Conservation (phyloP, 2,113 vertebrate genomes). For the Podocnemis expansa region DNA sequence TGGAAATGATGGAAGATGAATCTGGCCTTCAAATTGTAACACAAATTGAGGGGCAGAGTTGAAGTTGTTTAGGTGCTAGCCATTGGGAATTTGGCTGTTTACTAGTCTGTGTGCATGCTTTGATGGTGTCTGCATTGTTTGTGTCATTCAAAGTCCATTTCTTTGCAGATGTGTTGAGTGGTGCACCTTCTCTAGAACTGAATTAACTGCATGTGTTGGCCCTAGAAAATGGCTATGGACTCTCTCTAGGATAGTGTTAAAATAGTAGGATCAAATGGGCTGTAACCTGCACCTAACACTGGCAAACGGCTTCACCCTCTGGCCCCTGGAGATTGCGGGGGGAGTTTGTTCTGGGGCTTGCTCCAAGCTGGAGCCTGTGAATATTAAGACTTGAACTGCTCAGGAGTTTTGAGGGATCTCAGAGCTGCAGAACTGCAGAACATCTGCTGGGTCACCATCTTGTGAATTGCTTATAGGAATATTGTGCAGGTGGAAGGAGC, state of each 20-base stretch:
- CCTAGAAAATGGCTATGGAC: not conserved
- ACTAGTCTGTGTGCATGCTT: not conserved
- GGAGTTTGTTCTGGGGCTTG: not conserved
- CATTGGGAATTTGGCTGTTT: not conserved
- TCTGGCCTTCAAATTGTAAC: not conserved
- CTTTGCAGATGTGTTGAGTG: not conserved
- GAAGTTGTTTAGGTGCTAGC: not conserved
- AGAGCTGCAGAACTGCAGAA: no score
- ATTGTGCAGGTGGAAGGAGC: no score
- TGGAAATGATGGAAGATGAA: not conserved
- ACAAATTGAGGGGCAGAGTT: not conserved
- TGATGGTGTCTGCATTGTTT: no score
- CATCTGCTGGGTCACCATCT: no score
- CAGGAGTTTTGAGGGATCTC: no score
- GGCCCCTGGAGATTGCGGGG: not conserved
- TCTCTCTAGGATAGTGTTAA: not conserved
- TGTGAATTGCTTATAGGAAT: no score
- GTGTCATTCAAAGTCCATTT: not conserved
- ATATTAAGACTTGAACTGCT: not conserved
- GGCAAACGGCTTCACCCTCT: not conserved
- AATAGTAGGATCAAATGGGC: not conserved
- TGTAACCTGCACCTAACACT: not conserved
- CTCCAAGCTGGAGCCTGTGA: not conserved
- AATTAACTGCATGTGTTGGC: not conserved
- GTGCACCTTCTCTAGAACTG: not conserved